Evolutionary conservation across 2,888 invertebrate species (phyloP).

Genomic region (Nomada fabriciana): DNA sequence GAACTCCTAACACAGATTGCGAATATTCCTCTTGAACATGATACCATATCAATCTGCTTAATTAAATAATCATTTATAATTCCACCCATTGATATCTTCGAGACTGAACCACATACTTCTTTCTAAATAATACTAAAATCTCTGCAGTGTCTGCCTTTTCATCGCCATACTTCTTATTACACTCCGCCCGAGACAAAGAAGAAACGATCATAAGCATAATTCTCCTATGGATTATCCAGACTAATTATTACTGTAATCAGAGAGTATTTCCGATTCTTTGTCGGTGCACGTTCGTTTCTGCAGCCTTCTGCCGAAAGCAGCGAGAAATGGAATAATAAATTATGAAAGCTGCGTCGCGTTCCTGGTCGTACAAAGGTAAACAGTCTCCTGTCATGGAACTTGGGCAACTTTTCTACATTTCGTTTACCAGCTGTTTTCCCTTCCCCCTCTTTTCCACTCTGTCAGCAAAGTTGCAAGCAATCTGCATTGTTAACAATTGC

Average conservation of each 20-base stretch:
- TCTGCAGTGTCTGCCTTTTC: too few relatives aligned
- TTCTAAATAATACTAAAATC: not conserved
- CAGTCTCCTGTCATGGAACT: constrained; percentile 62
- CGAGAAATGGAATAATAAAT: not conserved
- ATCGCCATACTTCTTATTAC: too few relatives aligned
- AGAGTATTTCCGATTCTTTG: not conserved
- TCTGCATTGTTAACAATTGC: constrained; percentile 69
- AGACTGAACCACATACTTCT: too few relatives aligned
- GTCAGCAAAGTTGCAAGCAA: constrained; percentile 18
- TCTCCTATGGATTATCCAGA: not conserved
- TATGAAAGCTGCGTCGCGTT: not conserved
- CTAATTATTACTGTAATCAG: not conserved
- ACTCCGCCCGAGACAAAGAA: not conserved
- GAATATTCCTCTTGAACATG: too few relatives aligned
- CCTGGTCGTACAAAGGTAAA: constrained; percentile 20
- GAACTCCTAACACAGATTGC: too few relatives aligned
- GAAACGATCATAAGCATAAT: not conserved
- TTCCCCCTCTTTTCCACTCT: constrained; percentile 43
- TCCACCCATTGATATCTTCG: too few relatives aligned
- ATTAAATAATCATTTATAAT: too few relatives aligned
- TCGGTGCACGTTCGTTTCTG: not conserved
- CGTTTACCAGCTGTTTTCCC: constrained; percentile 61
- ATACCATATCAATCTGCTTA: too few relatives aligned
- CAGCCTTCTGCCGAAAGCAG: not conserved
- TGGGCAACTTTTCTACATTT: constrained; percentile 74